Percentiles rank a stretch among this genome's conserved stretches.
Conservation (phyloP, 2,797 vertebrate genomes). For the Hydrocynus forskahlii region DNA sequence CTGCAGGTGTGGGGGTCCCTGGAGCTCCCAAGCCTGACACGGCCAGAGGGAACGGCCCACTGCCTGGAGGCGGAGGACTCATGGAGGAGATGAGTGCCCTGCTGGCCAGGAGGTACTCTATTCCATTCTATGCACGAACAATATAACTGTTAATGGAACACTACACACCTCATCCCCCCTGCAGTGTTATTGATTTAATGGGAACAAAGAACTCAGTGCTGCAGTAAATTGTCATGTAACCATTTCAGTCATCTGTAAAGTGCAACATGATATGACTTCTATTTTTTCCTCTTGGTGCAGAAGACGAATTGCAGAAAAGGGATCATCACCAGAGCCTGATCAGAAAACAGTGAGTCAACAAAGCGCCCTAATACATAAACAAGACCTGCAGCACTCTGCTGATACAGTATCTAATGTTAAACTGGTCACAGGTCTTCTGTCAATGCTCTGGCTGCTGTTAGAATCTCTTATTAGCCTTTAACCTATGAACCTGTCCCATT, state of each 20-base stretch:
- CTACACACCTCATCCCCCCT: neutral
- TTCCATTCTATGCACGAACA: neutral
- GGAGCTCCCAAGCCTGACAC: constrained; percentile 83
- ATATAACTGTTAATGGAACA: neutral
- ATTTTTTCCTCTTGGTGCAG: constrained; percentile 68
- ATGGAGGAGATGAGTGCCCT: constrained; percentile 99
- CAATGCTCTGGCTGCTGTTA: neutral
- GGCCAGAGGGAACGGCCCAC: constrained; percentile 88
- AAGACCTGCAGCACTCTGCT: neutral
- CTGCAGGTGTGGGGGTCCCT: constrained; percentile 64
- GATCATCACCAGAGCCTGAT: constrained; percentile 90
- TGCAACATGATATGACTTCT: neutral
- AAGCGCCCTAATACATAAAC: neutral
- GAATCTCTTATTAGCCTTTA: constrained; percentile 32
- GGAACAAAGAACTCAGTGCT: neutral
- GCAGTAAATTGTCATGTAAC: neutral
- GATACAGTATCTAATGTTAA: neutral
- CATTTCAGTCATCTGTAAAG: neutral
- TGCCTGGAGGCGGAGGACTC: constrained; percentile 91
- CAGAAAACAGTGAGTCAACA: constrained; percentile 86
- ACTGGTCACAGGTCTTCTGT: neutral
- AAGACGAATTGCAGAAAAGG: constrained; percentile 97
- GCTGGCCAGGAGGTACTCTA: constrained; percentile 90
- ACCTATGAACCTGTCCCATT: constrained; percentile 37
- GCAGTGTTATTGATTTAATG: neutral